These are phyloP conservation scores for Guaruba guarouba DNA, from an alignment of 2,113 vertebrate genomes.

Conservation along the genomic window DNA sequence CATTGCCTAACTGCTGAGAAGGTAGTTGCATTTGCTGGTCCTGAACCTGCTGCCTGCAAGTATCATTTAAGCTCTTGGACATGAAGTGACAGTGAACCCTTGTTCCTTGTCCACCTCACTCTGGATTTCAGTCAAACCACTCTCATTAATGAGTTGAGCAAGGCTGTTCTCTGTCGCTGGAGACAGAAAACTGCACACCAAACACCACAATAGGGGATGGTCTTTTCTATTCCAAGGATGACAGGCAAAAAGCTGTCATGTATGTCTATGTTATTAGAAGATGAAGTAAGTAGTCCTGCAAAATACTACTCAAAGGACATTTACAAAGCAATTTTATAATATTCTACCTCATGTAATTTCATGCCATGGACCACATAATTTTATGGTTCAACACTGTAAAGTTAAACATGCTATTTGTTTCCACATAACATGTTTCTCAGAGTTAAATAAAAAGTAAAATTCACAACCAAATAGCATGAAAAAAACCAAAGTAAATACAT, in stretches of 20 bases:
- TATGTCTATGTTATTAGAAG: background rate
- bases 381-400: background rate
- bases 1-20: background rate
- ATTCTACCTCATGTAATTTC: background rate
- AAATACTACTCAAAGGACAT: background rate
- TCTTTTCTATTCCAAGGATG: background rate
- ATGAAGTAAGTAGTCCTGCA: background rate
- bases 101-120: background rate
- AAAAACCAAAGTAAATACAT: background rate
- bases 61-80: background rate
- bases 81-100: background rate
- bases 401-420: background rate
- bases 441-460: background rate
- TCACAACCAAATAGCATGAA: background rate
- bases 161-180: background rate
- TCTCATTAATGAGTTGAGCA: background rate
- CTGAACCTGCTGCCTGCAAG: background rate
- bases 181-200: background rate
- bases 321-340: background rate
- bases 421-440: background rate
- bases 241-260: background rate
- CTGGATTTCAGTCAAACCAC: background rate
- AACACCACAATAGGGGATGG: background rate
- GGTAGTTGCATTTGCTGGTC: background rate
- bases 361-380: background rate